Evolutionary conservation across 1,140 invertebrate genomes (phyloP).

Genomic region (Lepidostoma basale): DNA sequence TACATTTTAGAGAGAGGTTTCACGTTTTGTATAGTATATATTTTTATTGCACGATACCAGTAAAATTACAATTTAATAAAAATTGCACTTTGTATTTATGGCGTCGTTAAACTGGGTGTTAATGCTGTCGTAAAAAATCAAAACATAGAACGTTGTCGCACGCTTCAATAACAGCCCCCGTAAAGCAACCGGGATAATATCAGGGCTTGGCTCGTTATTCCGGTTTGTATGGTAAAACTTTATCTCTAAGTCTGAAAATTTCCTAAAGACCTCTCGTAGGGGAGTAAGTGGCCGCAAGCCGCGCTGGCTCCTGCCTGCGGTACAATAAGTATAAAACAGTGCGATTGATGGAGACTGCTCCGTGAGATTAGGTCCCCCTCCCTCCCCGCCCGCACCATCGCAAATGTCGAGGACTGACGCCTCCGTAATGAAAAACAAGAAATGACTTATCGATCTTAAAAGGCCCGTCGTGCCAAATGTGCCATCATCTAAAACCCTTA

Average conservation of each 20-base stretch:
- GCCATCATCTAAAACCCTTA: too few relatives aligned
- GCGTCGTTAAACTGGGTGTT: too few relatives aligned
- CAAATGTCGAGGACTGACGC: neutral
- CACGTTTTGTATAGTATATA: too few relatives aligned
- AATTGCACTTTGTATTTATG: too few relatives aligned
- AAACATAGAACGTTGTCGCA: too few relatives aligned
- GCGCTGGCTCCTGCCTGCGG: neutral
- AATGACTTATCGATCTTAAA: slow-evolving; percentile 5
- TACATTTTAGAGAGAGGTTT: too few relatives aligned
- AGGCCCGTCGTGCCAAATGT: too few relatives aligned
- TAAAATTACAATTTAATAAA: too few relatives aligned
- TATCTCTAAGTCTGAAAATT: neutral
- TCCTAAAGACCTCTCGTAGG: neutral
- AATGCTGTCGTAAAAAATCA: too few relatives aligned
- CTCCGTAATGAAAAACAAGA: neutral
- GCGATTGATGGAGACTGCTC: slow-evolving; percentile 12
- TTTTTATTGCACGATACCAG: too few relatives aligned
- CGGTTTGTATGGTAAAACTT: neutral
- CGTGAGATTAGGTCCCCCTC: neutral
- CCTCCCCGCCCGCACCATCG: neutral
- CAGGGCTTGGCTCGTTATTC: neutral
- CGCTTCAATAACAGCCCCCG: too few relatives aligned
- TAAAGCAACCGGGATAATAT: too few relatives aligned
- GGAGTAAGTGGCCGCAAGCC: neutral
- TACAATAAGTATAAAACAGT: slow-evolving; percentile 6